Conservation (phyloP, 2,113 vertebrate species). For the Malurus alboscapulatus region DNA sequence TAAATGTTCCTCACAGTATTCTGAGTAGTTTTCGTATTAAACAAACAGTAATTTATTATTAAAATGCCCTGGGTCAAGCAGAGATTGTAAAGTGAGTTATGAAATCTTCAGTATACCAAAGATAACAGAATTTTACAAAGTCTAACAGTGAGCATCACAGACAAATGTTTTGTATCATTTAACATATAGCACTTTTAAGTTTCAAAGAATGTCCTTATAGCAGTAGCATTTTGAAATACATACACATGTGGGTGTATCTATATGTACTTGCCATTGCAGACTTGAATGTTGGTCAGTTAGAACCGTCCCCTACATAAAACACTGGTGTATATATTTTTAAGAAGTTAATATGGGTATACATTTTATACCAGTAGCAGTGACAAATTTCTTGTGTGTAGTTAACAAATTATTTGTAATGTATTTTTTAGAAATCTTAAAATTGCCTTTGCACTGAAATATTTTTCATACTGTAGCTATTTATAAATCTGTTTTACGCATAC, state of each 20-base stretch:
- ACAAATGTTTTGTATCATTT: not conserved
- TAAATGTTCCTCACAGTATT: not conserved
- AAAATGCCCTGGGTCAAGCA: not conserved
- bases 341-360: conserved; percentile 53
- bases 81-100: not conserved
- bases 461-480: conserved; percentile 81
- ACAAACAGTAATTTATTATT: not conserved
- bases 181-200: conserved; percentile 39
- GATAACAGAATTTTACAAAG: not conserved
- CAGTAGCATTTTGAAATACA: not conserved
- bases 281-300: conserved; percentile 36
- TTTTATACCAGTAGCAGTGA: conserved; percentile 62
- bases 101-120: conserved; percentile 68
- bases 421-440: conserved; percentile 80
- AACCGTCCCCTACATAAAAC: conserved; percentile 53
- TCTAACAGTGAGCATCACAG: not conserved
- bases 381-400: conserved; percentile 72
- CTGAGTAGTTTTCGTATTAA: not conserved
- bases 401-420: conserved; percentile 78
- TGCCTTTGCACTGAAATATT: conserved; percentile 82
- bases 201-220: conserved; percentile 7
- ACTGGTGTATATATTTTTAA: conserved; percentile 69
- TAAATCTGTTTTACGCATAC: conserved; percentile 72
- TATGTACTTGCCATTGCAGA: conserved; percentile 31
- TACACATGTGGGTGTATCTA: not conserved